Evolutionary conservation across 2,113 vertebrate species (phyloP).

Genomic region (Pyxicephalus adspersus): DNA sequence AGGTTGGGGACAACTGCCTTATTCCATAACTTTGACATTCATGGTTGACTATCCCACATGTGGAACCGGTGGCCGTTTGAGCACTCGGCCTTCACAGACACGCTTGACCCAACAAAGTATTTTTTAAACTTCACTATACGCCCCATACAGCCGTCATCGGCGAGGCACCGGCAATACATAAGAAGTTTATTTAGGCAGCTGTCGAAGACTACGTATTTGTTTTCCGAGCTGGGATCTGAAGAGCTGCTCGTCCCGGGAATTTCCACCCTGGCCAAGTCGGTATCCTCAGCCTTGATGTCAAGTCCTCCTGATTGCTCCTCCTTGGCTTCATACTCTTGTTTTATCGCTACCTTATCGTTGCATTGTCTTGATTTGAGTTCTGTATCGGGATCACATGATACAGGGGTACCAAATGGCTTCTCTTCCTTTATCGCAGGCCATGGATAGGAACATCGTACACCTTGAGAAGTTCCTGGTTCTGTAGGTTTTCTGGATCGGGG

Average conservation of each 20-base stretch:
- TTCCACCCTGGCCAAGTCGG: not conserved
- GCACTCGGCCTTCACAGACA: slow-evolving; percentile 3
- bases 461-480: too few relatives aligned
- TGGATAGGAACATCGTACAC: too few relatives aligned
- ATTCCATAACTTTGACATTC: not conserved
- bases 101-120: not conserved
- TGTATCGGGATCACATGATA: too few relatives aligned
- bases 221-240: not conserved
- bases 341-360: not conserved
- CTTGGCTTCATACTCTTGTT: not conserved
- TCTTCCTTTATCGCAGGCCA: too few relatives aligned
- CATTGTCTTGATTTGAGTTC: too few relatives aligned
- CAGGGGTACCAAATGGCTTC: too few relatives aligned
- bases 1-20: too few relatives aligned
- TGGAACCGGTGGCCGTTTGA: not conserved
- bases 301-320: not conserved
- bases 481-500: too few relatives aligned
- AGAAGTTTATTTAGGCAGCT: not conserved
- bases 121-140: not conserved
- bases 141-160: not conserved
- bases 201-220: slow-evolving; percentile 1
- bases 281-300: not conserved
- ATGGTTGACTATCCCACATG: not conserved
- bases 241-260: not conserved
- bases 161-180: not conserved